Base-by-base conservation (phyloP, 2,113 vertebrate species). In the Dolichallabes microphthalmus region DNA sequence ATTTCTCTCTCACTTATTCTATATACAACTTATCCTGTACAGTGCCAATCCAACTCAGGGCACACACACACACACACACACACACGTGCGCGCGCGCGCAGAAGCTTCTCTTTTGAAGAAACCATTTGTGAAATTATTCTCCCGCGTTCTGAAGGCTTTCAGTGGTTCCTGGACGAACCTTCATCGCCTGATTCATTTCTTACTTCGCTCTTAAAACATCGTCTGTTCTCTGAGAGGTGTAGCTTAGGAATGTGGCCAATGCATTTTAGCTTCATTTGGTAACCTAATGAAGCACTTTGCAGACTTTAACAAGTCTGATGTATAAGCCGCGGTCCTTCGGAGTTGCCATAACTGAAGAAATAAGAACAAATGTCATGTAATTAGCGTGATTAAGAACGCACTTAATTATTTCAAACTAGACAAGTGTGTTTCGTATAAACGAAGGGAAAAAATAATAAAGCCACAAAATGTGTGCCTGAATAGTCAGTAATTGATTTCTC, bases 351-450 rank as follows among this genome's bases (percentile, higher is more conserved):
- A 64, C 74, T 87, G 82, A 90, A 61, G 85, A 90, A 91, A 74
- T 90, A 90, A 89, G 91, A 89, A 86, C 74, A 78, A 79, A 85
- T 61, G 30, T 55, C 78, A 71, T 73, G 55, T 61, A 78, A 78
- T 82, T 63, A 82, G 83, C 85, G 87, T 93, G 86, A 92, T 92
- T 87, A 90, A 87, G 88, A 89, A 89, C 91, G 88, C 88, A 87
- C 90, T 89, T 89, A 93, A 92, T 92, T 89, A 91, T 88, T 89
- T 85, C 60, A 71, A 86, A 87, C 63, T 69, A 89, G 87, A 86
- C 91, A 92, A 90, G 91, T 92, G 93, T 90, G 90, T 90, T 88
- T 88, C 90, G 77, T 80, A 57, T 81, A 87, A 89, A 86, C 45
- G 86, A 84, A 85, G 82, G 86, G 15, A 39, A 64, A 88, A 84